Evolutionary conservation across 1,140 invertebrate species (phyloP).

Genomic region (Drosophila ananassae): DNA sequence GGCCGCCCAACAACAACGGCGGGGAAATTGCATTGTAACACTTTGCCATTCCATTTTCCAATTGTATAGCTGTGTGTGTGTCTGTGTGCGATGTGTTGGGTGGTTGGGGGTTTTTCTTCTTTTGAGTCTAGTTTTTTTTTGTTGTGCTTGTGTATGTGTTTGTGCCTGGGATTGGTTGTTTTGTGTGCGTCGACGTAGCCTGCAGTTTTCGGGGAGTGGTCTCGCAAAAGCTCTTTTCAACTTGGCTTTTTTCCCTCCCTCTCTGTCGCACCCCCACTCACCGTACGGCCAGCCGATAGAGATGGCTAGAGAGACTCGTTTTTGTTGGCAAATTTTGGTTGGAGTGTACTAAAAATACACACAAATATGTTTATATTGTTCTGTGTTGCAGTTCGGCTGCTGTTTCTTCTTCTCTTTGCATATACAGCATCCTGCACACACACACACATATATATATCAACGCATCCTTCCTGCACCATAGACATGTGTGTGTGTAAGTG

Average conservation of each 20-base stretch:
- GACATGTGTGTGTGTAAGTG: conserved; percentile 4
- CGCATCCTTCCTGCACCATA: not conserved
- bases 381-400: conserved; percentile 29
- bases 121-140: conserved; percentile 45
- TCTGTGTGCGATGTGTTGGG: conserved; percentile 6
- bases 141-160: conserved; percentile 59
- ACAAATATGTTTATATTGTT: conserved; percentile 50
- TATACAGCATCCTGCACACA: conserved; percentile 7
- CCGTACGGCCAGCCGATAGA: not conserved
- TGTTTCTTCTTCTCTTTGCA: conserved; percentile 14
- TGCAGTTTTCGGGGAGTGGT: conserved; percentile 83
- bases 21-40: conserved; percentile 82
- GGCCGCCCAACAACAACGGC: conserved; percentile 62
- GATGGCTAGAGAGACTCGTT: not conserved
- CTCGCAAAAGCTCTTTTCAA: conserved; percentile 76
- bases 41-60: conserved; percentile 59
- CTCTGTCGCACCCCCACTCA: conserved; percentile 17
- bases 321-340: conserved; percentile 50
- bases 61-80: conserved; percentile 14
- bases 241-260: conserved; percentile 45
- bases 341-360: conserved; percentile 64
- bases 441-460: not conserved
- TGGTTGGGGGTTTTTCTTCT: conserved; percentile 5
- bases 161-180: conserved; percentile 83
- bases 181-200: conserved; percentile 78